These are phyloP conservation scores for Molossus molossus DNA, from an alignment of 2,797 vertebrate genomes.

Conservation along the genomic window DNA sequence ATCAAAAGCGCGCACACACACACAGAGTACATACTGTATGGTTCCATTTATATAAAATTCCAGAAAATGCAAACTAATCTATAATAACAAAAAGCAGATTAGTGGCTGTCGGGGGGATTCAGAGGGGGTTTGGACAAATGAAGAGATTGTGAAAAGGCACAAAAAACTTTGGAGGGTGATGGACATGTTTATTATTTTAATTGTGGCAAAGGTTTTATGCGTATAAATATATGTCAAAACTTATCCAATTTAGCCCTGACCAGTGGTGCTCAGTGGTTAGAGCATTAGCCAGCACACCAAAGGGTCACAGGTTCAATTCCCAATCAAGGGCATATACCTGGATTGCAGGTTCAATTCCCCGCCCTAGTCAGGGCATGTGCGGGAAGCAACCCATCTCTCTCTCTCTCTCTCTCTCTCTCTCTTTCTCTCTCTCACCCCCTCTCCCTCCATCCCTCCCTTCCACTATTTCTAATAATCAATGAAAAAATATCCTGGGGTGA, in stretches of 20 bases:
- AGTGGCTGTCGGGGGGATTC: background rate
- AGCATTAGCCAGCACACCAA: too few relatives aligned
- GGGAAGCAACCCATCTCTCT: too few relatives aligned
- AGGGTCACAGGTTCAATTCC: too few relatives aligned
- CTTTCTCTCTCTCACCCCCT: too few relatives aligned
- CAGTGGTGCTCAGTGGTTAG: too few relatives aligned
- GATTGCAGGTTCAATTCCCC: too few relatives aligned
- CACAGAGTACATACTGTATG: background rate
- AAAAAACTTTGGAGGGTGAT: background rate
- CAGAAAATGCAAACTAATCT: background rate
- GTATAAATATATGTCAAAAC: conserved; percentile 1
- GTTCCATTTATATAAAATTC: background rate
- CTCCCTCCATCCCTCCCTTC: too few relatives aligned
- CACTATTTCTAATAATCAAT: too few relatives aligned
- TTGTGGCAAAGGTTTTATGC: background rate
- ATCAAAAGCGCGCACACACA: background rate
- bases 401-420: too few relatives aligned
- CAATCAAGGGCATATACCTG: too few relatives aligned
- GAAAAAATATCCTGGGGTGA: too few relatives aligned
- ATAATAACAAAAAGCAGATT: background rate
- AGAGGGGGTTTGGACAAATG: background rate
- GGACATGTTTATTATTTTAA: background rate
- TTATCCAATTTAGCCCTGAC: background rate
- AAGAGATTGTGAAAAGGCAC: background rate
- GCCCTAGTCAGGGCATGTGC: too few relatives aligned